Base-by-base conservation (phyloP, 2,888 invertebrate genomes). In the Miltochrista miniata region DNA sequence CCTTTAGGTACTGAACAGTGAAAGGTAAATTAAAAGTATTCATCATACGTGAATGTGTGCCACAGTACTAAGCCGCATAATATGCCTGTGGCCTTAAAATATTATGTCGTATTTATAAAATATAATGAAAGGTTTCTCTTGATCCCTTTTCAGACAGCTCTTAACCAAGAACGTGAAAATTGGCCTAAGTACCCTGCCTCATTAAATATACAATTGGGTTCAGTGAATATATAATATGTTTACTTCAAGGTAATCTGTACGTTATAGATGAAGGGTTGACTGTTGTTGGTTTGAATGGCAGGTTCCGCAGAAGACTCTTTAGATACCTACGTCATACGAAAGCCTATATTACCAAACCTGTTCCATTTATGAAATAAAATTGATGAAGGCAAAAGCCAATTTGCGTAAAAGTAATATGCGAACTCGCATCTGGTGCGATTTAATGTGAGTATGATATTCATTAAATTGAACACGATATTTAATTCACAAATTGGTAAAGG, bases 21-120 rank as follows among this genome's bases (percentile, higher is more conserved):
- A n/a, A n/a, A n/a, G n/a, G n/a, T n/a, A n/a, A n/a, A n/a, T n/a
- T n/a, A n/a, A n/a, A n/a, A n/a, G n/a, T n/a, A n/a, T n/a, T n/a
- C n/a, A n/a, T n/a, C 60, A 59, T 53, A 51, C 57, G 62, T 65
- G 55, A 57, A 34, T 36, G 48, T 33, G 14, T n/a, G n/a, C n/a
- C n/a, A n/a, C n/a, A n/a, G n/a, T n/a, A n/a, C n/a, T n/a, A n/a
- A n/a, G n/a, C n/a, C n/a, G n/a, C n/a, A n/a, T n/a, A n/a, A n/a
- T n/a, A n/a, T 24, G 5, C 18, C 2, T 24, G 18, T 24, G 5
- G 18, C 18, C 2, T 24, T 5, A 24, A 24, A 4, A 2, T 2
- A 4, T 24, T 2, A 4, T 24, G 3, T 24, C 18, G 3, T 24
- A 24, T 24, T 24, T 24, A 24, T 24, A 24, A 24, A 2, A 24